Conservation (phyloP, 2,888 invertebrate species). For the Temnothorax unifasciatus region DNA sequence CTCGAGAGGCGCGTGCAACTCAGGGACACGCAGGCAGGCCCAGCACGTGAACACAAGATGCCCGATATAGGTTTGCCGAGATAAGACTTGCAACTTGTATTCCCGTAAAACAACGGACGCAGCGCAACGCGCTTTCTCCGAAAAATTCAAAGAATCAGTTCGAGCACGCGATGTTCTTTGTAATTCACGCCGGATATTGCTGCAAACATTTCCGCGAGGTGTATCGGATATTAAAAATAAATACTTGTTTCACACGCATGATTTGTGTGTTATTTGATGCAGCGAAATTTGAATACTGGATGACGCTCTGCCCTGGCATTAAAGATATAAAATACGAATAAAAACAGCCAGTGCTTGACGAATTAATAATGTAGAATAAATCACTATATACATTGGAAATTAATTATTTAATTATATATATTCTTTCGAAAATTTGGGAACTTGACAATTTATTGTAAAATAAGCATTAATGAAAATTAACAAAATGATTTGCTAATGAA, state of each 20-base stretch:
- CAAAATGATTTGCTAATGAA: too few species aligned
- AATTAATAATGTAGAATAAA: neutral
- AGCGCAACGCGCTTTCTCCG: neutral
- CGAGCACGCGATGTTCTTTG: neutral
- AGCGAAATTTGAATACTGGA: neutral
- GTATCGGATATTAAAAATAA: neutral
- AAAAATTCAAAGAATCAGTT: neutral
- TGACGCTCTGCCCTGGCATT: neutral
- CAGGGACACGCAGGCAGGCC: neutral
- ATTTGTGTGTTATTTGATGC: neutral
- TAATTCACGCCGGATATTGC: neutral
- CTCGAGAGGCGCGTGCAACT: neutral
- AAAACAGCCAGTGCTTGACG: neutral
- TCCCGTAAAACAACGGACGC: neutral
- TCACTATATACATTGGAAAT: neutral
- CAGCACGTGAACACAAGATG: constrained; percentile 10
- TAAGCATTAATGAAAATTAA: too few species aligned
- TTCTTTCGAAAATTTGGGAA: neutral
- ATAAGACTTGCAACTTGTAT: neutral
- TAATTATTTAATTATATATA: neutral
- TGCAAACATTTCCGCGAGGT: neutral
- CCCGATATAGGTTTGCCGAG: neutral
- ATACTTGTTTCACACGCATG: neutral
- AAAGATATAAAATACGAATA: neutral
- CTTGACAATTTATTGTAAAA: neutral